phyloP scores from a whole-genome alignment of 2,888 invertebrate species.

The Pyrochroa serraticornis region DNA sequence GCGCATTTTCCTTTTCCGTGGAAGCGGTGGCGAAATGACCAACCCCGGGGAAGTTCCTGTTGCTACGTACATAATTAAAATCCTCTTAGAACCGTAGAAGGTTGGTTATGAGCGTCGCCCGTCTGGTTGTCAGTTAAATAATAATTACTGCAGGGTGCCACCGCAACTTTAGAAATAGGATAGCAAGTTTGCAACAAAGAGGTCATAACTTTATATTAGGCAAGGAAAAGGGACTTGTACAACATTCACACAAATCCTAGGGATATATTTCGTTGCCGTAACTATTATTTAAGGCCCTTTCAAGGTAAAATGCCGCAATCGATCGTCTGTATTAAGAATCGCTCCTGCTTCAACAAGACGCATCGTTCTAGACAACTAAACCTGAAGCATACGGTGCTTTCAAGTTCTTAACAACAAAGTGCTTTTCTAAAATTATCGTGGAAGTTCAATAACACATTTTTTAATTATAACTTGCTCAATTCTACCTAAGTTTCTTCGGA shows the following conservation, averaged over 20 bases:
- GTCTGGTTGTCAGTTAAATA: constrained; percentile 6
- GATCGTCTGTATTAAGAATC: constrained; percentile 1
- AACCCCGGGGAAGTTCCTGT: too few species aligned
- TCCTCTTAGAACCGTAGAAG: constrained; percentile 9
- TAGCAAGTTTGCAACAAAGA: background rate
- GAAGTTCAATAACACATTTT: too few species aligned
- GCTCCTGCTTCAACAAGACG: background rate
- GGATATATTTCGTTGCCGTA: constrained; percentile 8
- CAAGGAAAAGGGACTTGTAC: background rate
- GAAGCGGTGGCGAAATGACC: too few species aligned
- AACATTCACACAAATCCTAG: background rate
- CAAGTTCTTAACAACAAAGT: too few species aligned
- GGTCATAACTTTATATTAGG: constrained; percentile 13
- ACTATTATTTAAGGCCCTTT: constrained; percentile 7
- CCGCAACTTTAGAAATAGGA: constrained; percentile 10
- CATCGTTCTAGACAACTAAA: too few species aligned
- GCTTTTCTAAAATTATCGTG: constrained; percentile 11
- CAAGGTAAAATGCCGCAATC: background rate
- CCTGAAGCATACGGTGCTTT: background rate
- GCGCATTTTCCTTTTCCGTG: too few species aligned
- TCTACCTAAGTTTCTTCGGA: too few species aligned
- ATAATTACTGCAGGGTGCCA: constrained; percentile 10
- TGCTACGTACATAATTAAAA: background rate
- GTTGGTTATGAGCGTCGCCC: constrained; percentile 6
- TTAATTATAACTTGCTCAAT: too few species aligned